Conservation (phyloP, 2,797 vertebrate genomes). For the Sebastes itinus region DNA sequence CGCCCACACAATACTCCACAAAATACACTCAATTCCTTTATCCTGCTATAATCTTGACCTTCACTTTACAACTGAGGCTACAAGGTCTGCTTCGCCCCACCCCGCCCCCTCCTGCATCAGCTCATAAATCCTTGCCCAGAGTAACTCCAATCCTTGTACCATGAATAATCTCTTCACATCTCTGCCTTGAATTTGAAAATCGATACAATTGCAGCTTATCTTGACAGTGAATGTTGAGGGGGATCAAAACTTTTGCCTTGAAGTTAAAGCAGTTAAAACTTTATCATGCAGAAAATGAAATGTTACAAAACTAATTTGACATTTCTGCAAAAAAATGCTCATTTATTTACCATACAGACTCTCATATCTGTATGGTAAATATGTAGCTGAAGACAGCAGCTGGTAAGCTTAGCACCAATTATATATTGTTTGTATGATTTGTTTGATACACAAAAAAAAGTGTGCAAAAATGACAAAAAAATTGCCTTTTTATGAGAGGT, state of each 20-base stretch:
- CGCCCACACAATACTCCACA: neutral
- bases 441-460: neutral
- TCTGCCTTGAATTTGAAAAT: conserved; percentile 38
- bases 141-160: conserved; percentile 36
- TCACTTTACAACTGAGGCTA: conserved; percentile 34
- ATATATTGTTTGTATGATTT: no score
- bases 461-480: neutral
- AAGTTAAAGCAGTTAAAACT: neutral
- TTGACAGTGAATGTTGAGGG: neutral
- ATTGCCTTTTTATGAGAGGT: neutral
- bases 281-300: neutral
- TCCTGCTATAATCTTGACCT: conserved; percentile 38
- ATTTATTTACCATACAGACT: neutral
- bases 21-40: conserved; percentile 35
- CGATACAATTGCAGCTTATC: conserved; percentile 23
- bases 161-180: conserved; percentile 47
- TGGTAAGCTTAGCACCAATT: neutral
- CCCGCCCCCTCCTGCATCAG: neutral
- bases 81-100: conserved; percentile 10
- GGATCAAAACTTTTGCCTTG: conserved; percentile 14
- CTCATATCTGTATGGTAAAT: neutral
- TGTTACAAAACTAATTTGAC: neutral
- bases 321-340: neutral
- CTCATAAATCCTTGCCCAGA: conserved; percentile 45
- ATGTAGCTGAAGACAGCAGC: neutral